A percentile compares a stretch with the other conserved stretches of the same genome.
Evolutionary conservation across 2,888 invertebrate species (phyloP).

Genomic region (Luperina testacea): DNA sequence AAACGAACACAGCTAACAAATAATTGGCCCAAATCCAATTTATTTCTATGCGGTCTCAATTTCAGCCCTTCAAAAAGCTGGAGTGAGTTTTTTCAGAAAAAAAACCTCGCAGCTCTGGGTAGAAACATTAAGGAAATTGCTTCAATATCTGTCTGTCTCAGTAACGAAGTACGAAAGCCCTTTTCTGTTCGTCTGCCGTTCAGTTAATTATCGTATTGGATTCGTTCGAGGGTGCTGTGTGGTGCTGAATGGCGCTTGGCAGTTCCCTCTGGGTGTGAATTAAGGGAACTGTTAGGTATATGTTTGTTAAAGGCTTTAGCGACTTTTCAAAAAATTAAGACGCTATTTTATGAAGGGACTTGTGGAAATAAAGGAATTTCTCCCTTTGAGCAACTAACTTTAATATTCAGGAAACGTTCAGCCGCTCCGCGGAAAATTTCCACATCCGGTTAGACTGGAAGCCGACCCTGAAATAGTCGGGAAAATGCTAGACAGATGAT

Average conservation of each 20-base stretch:
- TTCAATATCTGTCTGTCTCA: conserved; percentile 52
- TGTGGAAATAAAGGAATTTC: neutral
- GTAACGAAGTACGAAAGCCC: conserved; percentile 39
- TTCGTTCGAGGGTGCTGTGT: conserved; percentile 14
- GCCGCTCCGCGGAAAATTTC: too few relatives aligned
- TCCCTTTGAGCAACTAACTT: neutral
- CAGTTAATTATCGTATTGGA: conserved; percentile 57
- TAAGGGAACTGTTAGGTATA: neutral
- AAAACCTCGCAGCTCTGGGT: conserved; percentile 12
- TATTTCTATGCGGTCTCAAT: conserved; percentile 17
- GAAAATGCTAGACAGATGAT: too few relatives aligned
- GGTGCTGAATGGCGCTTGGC: conserved; percentile 5
- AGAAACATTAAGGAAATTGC: conserved; percentile 53
- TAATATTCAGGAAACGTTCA: too few relatives aligned
- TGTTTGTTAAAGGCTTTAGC: neutral
- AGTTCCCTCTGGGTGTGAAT: neutral
- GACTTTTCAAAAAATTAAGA: neutral
- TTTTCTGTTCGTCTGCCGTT: conserved; percentile 46
- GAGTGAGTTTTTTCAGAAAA: neutral
- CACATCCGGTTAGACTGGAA: too few relatives aligned
- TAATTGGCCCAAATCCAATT: conserved; percentile 38
- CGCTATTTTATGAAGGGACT: neutral
- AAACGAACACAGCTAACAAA: conserved; percentile 24
- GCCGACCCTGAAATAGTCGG: too few relatives aligned
- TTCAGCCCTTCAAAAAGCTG: conserved; percentile 18